Evolutionary conservation across 2,113 vertebrate genomes (phyloP).

Genomic region (Hepsetus odoe): DNA sequence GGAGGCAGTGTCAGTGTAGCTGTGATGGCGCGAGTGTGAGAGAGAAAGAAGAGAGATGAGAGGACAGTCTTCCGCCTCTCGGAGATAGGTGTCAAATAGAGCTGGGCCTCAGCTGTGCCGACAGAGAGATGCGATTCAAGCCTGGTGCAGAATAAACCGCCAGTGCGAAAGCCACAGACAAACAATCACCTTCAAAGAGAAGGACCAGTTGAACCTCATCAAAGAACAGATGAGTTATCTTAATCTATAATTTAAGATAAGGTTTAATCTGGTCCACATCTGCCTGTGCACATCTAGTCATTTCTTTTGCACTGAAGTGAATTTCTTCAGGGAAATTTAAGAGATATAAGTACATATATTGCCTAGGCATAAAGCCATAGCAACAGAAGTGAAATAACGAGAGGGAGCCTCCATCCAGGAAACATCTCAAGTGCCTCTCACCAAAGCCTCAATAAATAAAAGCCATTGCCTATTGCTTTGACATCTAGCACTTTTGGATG

Average conservation of each 20-base stretch:
- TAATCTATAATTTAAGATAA: neutral
- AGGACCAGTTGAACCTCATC: slow-evolving; percentile 21
- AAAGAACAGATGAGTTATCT: slow-evolving; percentile 2
- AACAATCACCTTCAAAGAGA: slow-evolving; percentile 12
- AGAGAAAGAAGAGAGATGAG: slow-evolving; percentile 47
- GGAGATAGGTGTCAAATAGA: slow-evolving; percentile 77
- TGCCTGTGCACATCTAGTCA: slow-evolving; percentile 46
- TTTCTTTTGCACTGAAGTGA: slow-evolving; percentile 71
- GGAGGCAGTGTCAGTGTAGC: slow-evolving; percentile 46
- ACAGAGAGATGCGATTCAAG: slow-evolving; percentile 58
- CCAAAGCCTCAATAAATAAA: slow-evolving; percentile 71
- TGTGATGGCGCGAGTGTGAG: slow-evolving; percentile 51
- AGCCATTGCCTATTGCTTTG: slow-evolving; percentile 64
- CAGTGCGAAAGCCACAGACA: slow-evolving; percentile 46
- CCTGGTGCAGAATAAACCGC: slow-evolving; percentile 49
- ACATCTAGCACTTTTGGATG: slow-evolving; percentile 69
- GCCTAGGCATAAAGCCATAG: slow-evolving; percentile 65
- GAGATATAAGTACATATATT: slow-evolving; percentile 69
- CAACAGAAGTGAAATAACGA: slow-evolving; percentile 56
- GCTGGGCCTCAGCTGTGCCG: slow-evolving; percentile 63
- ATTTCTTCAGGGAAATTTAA: slow-evolving; percentile 66
- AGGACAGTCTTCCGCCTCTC: slow-evolving; percentile 63
- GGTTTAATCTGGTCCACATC: neutral
- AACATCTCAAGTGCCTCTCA: slow-evolving; percentile 61
- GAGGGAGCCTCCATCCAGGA: slow-evolving; percentile 60